A percentile compares a stretch with the other conserved stretches of the same genome.
Evolutionary conservation across 2,888 invertebrate species (phyloP).

Genomic region (Listrodromus nycthemerus): DNA sequence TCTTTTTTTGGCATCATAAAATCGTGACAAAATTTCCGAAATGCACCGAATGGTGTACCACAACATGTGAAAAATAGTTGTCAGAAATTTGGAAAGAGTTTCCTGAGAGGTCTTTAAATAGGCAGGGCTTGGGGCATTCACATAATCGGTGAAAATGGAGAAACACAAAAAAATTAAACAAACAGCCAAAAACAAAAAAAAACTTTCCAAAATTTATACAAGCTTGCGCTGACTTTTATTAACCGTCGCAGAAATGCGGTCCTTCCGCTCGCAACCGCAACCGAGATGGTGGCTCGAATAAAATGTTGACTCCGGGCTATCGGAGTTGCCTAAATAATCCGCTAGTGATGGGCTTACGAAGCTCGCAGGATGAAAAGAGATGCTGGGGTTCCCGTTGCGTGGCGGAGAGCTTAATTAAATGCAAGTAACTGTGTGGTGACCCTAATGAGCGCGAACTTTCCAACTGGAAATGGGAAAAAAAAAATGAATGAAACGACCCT

Average conservation of each 20-base stretch:
- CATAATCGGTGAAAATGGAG: too few relatives aligned
- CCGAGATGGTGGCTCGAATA: neutral
- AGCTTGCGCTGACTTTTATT: neutral
- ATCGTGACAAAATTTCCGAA: too few relatives aligned
- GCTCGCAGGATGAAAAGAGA: neutral
- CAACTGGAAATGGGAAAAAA: neutral
- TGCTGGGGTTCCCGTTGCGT: neutral
- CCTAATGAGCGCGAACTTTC: conserved; percentile 19
- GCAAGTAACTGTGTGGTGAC: conserved; percentile 14
- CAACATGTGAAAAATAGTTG: too few relatives aligned
- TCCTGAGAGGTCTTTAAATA: too few relatives aligned
- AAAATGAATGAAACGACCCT: conserved; percentile 17
- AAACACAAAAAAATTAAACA: too few relatives aligned
- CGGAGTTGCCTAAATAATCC: neutral
- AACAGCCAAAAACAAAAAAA: too few relatives aligned
- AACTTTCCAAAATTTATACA: too few relatives aligned
- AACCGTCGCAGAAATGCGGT: neutral
- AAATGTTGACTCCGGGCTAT: neutral
- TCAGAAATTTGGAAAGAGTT: too few relatives aligned
- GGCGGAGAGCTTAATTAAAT: conserved; percentile 21
- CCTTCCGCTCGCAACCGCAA: neutral
- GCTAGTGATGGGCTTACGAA: neutral
- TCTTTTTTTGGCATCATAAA: too few relatives aligned
- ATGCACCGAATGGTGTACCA: too few relatives aligned
- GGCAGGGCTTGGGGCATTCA: too few relatives aligned